phyloP scores from a whole-genome alignment of 2,888 invertebrate genomes.

The Globia sparganii region DNA sequence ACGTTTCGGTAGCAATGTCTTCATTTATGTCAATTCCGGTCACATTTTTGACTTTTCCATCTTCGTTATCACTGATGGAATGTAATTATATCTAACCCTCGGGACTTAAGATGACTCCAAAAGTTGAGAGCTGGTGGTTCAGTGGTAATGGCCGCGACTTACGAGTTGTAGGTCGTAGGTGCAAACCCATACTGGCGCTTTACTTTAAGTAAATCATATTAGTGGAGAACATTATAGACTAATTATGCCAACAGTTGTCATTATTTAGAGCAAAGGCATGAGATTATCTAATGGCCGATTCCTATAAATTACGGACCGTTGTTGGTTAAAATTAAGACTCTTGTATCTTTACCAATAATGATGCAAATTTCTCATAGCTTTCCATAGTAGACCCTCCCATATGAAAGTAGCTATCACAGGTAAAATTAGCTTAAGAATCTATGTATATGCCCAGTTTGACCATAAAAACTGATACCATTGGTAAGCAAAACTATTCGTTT shows the following conservation, averaged over 20 bases:
- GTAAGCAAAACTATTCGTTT: too few species aligned
- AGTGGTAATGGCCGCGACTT: not conserved
- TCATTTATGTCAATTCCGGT: not conserved
- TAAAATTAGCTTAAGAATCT: too few species aligned
- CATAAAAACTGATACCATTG: too few species aligned
- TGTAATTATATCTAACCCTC: not conserved
- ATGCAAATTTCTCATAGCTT: too few species aligned
- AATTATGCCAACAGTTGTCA: not conserved
- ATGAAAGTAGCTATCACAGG: too few species aligned
- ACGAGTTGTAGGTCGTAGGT: not conserved
- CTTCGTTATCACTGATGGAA: not conserved
- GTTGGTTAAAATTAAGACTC: too few species aligned
- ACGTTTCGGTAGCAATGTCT: not conserved
- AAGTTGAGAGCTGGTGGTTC: not conserved
- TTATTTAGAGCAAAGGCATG: not conserved
- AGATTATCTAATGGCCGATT: too few species aligned
- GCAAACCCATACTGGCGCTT: not conserved
- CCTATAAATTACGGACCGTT: too few species aligned
- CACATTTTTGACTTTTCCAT: not conserved
- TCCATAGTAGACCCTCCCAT: too few species aligned
- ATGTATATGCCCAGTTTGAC: too few species aligned
- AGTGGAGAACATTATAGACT: not conserved
- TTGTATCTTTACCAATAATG: too few species aligned
- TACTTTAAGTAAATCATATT: not conserved
- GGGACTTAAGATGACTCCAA: not conserved